phyloP scores from a whole-genome alignment of 2,113 vertebrate species.

The Rostratula benghalensis region DNA sequence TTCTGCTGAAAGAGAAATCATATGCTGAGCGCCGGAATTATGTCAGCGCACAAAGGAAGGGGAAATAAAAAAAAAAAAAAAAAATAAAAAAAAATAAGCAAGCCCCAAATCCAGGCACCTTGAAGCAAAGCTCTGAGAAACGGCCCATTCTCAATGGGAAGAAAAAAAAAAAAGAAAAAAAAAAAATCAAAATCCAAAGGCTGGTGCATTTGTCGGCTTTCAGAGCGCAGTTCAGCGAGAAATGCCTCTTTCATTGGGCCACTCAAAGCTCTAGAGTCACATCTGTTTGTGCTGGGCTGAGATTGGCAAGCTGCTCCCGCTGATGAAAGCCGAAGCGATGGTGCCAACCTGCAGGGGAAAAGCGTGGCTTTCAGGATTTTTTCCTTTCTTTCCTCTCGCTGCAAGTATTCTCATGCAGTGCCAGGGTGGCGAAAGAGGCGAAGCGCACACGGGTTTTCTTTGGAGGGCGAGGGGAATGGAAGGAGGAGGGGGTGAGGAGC shows the following conservation, averaged over 20 bases:
- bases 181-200: background rate
- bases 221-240: background rate
- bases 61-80: background rate
- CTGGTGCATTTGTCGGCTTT: background rate
- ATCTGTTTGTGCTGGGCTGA: background rate
- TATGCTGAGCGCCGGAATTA: conserved; percentile 19
- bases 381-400: background rate
- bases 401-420: background rate
- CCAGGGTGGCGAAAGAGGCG: background rate
- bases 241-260: background rate
- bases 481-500: background rate
- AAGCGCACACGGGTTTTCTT: background rate
- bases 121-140: conserved; percentile 22
- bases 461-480: background rate
- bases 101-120: background rate
- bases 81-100: background rate
- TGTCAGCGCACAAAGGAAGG: conserved; percentile 25
- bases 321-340: background rate
- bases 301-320: background rate
- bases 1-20: conserved; percentile 18
- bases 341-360: conserved; percentile 9
- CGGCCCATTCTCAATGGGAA: background rate
- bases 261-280: conserved; percentile 40
- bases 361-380: background rate
- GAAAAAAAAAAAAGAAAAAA: too few relatives aligned